Percentiles rank a stretch among this genome's conserved stretches.
Conservation (phyloP, 2,113 vertebrate genomes). For the Cephalopterus ornatus region DNA sequence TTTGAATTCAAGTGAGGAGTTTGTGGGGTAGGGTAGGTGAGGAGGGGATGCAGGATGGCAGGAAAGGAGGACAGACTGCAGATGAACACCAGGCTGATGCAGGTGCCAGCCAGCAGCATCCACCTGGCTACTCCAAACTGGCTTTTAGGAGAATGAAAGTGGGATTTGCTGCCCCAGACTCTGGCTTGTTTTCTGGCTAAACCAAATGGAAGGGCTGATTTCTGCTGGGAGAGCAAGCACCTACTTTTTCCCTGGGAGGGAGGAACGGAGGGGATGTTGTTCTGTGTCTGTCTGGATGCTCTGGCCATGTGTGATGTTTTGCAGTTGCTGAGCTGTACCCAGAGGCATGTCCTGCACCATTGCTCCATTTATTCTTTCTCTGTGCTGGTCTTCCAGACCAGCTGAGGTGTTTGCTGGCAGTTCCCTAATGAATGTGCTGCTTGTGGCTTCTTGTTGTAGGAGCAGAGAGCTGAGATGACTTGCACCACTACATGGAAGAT, state of each 20-base stretch:
- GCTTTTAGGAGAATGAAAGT: not conserved
- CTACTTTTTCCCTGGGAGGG: not conserved
- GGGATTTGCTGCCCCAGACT: not conserved
- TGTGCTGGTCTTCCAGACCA: not conserved
- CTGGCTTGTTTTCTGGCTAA: not conserved
- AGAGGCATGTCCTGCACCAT: no score
- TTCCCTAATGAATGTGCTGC: accelerated
- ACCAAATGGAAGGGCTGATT: not conserved
- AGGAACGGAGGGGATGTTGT: not conserved
- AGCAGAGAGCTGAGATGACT: not conserved
- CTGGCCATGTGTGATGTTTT: accelerated
- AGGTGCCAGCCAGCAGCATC: not conserved
- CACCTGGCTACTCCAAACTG: not conserved
- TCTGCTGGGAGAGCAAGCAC: not conserved
- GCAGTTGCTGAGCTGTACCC: not conserved
- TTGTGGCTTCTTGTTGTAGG: not conserved
- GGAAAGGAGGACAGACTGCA: not conserved
- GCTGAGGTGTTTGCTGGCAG: accelerated
- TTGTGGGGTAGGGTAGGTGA: not conserved
- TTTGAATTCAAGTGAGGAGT: not conserved
- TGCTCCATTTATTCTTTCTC: not conserved
- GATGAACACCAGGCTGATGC: not conserved
- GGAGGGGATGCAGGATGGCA: not conserved
- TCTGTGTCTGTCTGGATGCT: not conserved
- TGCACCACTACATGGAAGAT: not conserved